A percentile compares a stretch with the other conserved stretches of the same genome.
Evolutionary conservation across 2,888 invertebrate species (phyloP).

Genomic region (Cancer borealis): DNA sequence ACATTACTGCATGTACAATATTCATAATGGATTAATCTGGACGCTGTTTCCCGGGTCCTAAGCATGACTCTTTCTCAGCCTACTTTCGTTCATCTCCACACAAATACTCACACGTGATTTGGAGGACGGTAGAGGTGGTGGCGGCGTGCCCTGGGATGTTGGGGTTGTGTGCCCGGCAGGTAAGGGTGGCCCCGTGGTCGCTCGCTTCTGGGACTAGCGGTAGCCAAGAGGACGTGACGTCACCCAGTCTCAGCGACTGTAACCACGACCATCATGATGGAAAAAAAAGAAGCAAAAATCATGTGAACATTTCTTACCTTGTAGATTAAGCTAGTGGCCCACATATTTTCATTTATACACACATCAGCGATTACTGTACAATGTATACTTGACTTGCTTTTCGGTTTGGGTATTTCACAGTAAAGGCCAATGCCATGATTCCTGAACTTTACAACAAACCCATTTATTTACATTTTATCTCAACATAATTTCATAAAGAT

Average conservation of each 20-base stretch:
- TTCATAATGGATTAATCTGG: no score
- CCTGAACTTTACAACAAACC: no score
- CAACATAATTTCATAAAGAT: no score
- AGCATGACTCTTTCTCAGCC: not conserved
- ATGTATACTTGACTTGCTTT: no score
- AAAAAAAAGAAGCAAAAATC: not conserved
- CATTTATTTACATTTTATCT: no score
- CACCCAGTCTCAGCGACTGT: conserved; percentile 60
- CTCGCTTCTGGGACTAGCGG: conserved; percentile 59
- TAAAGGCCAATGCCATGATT: no score
- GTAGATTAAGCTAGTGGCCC: no score
- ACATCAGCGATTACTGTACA: no score
- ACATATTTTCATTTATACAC: no score
- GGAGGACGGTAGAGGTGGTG: conserved; percentile 63
- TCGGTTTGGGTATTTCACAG: no score
- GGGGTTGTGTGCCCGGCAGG: conserved; percentile 74
- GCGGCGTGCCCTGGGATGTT: conserved; percentile 58
- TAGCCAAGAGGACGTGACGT: conserved; percentile 82
- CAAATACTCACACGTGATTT: conserved; percentile 69
- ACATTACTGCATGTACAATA: no score
- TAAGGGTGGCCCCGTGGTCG: conserved; percentile 73
- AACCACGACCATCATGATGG: not conserved
- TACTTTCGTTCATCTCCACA: not conserved
- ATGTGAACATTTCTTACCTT: not conserved
- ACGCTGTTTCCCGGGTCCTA: no score